Percentiles rank a stretch among this genome's conserved stretches.
These are phyloP conservation scores for Desmodus rotundus DNA, from an alignment of 2,113 vertebrate species.

Conservation along the genomic window DNA sequence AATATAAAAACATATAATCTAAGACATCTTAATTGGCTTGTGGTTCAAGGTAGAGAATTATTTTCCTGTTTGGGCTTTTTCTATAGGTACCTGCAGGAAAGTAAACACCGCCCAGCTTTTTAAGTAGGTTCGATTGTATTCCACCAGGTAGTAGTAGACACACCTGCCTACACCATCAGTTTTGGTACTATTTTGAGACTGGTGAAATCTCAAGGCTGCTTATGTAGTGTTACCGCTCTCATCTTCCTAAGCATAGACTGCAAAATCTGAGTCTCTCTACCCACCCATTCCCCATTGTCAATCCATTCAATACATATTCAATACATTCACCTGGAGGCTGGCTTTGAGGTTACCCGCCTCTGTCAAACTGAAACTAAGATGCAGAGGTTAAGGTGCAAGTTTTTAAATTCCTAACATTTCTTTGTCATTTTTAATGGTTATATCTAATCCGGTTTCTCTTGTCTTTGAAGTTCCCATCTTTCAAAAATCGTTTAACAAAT, in stretches of 20 bases:
- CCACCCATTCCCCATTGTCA: background rate
- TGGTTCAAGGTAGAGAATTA: background rate
- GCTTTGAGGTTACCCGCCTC: background rate
- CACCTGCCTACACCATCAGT: background rate
- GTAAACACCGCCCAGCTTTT: background rate
- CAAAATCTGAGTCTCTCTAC: background rate
- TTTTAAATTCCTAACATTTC: background rate
- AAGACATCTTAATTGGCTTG: background rate
- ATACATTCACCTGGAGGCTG: background rate
- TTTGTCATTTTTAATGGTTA: background rate
- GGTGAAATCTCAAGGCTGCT: background rate
- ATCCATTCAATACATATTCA: too few relatives aligned
- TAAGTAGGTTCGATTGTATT: background rate
- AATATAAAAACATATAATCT: background rate
- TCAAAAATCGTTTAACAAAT: background rate
- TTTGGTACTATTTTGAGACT: background rate
- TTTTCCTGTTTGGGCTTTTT: background rate
- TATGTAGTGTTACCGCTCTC: background rate
- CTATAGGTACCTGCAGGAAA: background rate
- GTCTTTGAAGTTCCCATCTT: background rate
- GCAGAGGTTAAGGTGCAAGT: background rate
- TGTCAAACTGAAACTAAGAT: background rate
- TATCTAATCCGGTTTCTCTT: background rate
- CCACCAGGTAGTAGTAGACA: background rate
- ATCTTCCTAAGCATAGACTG: background rate